phyloP scores from a whole-genome alignment of 2,888 invertebrate species.

The Rhamnusium bicolor region DNA sequence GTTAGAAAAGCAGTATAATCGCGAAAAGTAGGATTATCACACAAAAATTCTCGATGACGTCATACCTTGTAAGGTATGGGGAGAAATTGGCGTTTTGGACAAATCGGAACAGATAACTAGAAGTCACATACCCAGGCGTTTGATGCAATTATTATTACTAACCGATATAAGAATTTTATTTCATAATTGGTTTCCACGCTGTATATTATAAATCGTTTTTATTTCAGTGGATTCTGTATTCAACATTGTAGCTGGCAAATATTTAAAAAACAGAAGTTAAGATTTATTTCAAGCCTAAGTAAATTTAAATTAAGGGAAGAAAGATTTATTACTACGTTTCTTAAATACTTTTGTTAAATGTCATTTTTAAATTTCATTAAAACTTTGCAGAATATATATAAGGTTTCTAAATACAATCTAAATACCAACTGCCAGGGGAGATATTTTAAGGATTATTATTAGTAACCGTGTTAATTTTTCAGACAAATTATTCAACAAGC shows the following conservation, averaged over 20 bases:
- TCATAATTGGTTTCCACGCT: too few species aligned
- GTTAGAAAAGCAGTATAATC: too few species aligned
- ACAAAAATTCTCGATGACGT: too few species aligned
- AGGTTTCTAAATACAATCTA: slow-evolving; percentile 12
- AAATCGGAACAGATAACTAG: too few species aligned
- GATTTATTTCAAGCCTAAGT: slow-evolving; percentile 22
- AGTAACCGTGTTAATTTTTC: slow-evolving; percentile 49
- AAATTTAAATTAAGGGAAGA: slow-evolving; percentile 22
- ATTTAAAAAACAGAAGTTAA: slow-evolving; percentile 22
- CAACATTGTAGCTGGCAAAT: slow-evolving; percentile 9
- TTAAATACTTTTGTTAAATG: slow-evolving; percentile 30
- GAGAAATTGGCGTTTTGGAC: too few species aligned
- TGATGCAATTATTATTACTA: too few species aligned
- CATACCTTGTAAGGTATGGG: too few species aligned
- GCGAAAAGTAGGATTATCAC: too few species aligned
- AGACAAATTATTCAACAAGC: slow-evolving; percentile 51
- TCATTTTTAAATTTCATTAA: slow-evolving; percentile 33
- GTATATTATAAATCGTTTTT: background rate
- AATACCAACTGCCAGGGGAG: background rate
- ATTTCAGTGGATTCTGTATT: slow-evolving; percentile 1
- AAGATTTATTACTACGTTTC: slow-evolving; percentile 22
- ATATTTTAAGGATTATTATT: slow-evolving; percentile 21
- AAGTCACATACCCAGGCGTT: too few species aligned
- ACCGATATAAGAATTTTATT: too few species aligned
- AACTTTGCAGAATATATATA: slow-evolving; percentile 20